Base-by-base conservation (phyloP, 2,113 vertebrate genomes). In the Osmerus mordax region DNA sequence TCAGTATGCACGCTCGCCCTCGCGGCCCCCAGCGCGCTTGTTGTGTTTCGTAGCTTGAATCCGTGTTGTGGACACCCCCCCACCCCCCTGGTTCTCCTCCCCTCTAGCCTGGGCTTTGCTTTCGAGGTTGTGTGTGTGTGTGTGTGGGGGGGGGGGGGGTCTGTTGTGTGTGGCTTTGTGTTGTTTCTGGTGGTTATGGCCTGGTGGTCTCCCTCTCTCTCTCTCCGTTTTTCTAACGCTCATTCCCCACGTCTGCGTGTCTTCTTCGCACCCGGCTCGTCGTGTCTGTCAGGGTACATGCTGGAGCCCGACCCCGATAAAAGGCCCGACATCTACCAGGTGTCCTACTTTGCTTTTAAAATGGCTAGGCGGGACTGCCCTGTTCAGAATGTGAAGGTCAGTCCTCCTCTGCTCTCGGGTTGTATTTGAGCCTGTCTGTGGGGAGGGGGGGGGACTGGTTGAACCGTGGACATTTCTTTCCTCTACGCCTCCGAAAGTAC, bases 251-350 rank as follows among this genome's bases (percentile, higher is more conserved):
- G 14, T 67, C 3, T 28, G 29, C 62, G 58, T 67, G 14, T 68
- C 18, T 69, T 9, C 71, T n/a, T 53, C 13, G 23, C 12, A 53
- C 75, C 54, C 62, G 53, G 72, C 19, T 74, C 54, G 2, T 67
- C 0, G 11, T 77, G 52, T 58, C 36, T 75, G 78, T 80, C 79
- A 97, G 97, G 97, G 29, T 99, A 98, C 79, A 99, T 98, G 96
- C 92, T 99, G 80, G 97, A 99, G 80, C 96, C 96, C 71, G 96
- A 99, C 81, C 95, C 96, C 18, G 97, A 98, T 77, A 96, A 94
- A 87, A 94, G 97, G 74, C 97, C 97, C 3, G 97, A 99, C 85
- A 96, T 99, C 87, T 99, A 96, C 89, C 97, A 96, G 83, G 95
- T 99, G 78, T 98, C 97, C 78, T 89, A 94, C 90, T 97, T 97